Conservation (phyloP, 2,888 invertebrate genomes). For the Ophion slaviceki region DNA sequence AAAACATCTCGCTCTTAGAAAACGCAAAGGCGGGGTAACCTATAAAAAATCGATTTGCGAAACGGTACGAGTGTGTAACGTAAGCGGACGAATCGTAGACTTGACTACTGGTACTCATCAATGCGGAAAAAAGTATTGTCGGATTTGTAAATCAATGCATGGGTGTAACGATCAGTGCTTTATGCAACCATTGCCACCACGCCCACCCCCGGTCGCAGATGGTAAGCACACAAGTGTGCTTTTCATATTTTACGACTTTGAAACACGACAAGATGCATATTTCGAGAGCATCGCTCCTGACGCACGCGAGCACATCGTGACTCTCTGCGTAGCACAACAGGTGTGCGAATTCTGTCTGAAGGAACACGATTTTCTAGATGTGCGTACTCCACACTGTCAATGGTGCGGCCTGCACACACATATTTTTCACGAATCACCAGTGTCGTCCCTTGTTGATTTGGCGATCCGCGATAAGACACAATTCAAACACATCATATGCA, state of each 20-base stretch:
- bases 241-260: constrained; percentile 61
- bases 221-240: background rate
- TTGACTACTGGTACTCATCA: no score
- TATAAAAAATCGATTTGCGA: no score
- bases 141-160: background rate
- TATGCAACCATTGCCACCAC: background rate
- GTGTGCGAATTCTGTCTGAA: background rate
- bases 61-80: background rate
- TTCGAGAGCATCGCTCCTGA: no score
- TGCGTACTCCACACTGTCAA: background rate
- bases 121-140: constrained; percentile 1
- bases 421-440: background rate
- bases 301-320: constrained; percentile 2
- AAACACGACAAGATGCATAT: constrained; percentile 49
- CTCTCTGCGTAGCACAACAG: constrained; percentile 30
- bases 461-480: background rate
- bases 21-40: no score
- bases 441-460: background rate
- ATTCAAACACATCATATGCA: constrained; percentile 47
- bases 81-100: no score
- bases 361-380: background rate
- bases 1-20: no score
- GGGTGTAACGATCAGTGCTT: constrained; percentile 19
- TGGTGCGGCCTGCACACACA: background rate
- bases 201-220: no score